phyloP scores from a whole-genome alignment of 2,888 invertebrate genomes.

The Tillus elongatus region DNA sequence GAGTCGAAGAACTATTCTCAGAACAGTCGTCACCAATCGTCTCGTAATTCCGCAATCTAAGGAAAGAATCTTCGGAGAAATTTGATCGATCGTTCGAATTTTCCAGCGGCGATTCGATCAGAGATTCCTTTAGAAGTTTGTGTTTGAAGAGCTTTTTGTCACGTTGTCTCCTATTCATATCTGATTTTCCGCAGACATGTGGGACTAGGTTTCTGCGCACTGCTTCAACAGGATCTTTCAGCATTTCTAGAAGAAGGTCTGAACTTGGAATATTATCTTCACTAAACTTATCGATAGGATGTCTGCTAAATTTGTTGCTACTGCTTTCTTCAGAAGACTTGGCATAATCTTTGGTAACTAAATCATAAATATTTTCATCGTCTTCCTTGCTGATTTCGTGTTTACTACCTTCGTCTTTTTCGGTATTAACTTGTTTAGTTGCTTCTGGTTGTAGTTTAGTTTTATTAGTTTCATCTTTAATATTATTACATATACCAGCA shows the following conservation, averaged over 20 bases:
- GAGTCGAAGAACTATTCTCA: constrained; percentile 52
- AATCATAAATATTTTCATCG: constrained; percentile 16
- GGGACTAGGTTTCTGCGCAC: constrained; percentile 65
- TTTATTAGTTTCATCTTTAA: constrained; percentile 9
- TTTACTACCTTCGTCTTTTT: constrained; percentile 1
- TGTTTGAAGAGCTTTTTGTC: constrained; percentile 24
- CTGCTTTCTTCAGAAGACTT: constrained; percentile 9
- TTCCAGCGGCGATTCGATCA: constrained; percentile 52
- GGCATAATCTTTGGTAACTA: constrained; percentile 11
- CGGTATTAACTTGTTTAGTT: background rate
- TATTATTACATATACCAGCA: too few relatives aligned
- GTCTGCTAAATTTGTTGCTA: constrained; percentile 17
- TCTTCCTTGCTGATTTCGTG: constrained; percentile 14
- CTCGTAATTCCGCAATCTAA: constrained; percentile 46
- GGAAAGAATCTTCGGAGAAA: constrained; percentile 53
- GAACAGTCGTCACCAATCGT: constrained; percentile 32
- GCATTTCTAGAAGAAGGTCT: constrained; percentile 46
- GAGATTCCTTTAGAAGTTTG: constrained; percentile 48
- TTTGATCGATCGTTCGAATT: constrained; percentile 37
- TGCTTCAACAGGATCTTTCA: constrained; percentile 68
- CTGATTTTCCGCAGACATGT: constrained; percentile 62
- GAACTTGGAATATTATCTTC: constrained; percentile 24
- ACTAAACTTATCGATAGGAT: constrained; percentile 20
- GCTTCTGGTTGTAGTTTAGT: background rate
- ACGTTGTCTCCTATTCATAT: constrained; percentile 40